phyloP scores from a whole-genome alignment of 2,888 invertebrate genomes.

The Oeneis ivallda region DNA sequence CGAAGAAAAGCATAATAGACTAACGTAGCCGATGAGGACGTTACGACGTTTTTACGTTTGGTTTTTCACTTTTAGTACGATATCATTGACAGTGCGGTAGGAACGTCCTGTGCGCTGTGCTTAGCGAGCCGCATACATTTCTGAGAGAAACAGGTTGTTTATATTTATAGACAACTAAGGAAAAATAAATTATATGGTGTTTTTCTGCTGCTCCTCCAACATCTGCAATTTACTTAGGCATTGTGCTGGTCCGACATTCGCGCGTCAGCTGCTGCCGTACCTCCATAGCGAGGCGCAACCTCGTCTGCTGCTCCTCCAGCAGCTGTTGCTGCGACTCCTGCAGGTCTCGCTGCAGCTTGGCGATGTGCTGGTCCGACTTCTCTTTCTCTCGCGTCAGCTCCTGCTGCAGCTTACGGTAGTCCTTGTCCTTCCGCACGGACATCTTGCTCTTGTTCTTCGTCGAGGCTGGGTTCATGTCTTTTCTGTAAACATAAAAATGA shows the following conservation, averaged over 20 bases:
- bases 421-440: slow-evolving; percentile 95
- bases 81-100: too few relatives aligned
- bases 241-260: too few relatives aligned
- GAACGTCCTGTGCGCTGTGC: too few relatives aligned
- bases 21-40: too few relatives aligned
- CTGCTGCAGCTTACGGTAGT: slow-evolving; percentile 96
- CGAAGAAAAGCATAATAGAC: too few relatives aligned
- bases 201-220: neutral
- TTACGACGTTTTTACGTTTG: too few relatives aligned
- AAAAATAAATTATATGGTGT: too few relatives aligned
- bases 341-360: slow-evolving; percentile 91
- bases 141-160: too few relatives aligned
- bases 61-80: too few relatives aligned
- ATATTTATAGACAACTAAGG: too few relatives aligned
- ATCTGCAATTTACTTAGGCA: too few relatives aligned
- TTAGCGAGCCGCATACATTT: too few relatives aligned
- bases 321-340: slow-evolving; percentile 93
- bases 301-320: slow-evolving; percentile 85
- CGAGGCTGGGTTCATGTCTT: slow-evolving; percentile 84
- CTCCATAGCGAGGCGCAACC: slow-evolving; percentile 94
- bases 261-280: slow-evolving; percentile 45
- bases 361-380: slow-evolving; percentile 93
- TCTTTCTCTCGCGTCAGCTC: slow-evolving; percentile 96
- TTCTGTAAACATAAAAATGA: slow-evolving; percentile 49
- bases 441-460: slow-evolving; percentile 91